Percentiles rank a stretch among this genome's conserved stretches.
Conservation (phyloP, 2,797 vertebrate genomes). For the Valencia hispanica region DNA sequence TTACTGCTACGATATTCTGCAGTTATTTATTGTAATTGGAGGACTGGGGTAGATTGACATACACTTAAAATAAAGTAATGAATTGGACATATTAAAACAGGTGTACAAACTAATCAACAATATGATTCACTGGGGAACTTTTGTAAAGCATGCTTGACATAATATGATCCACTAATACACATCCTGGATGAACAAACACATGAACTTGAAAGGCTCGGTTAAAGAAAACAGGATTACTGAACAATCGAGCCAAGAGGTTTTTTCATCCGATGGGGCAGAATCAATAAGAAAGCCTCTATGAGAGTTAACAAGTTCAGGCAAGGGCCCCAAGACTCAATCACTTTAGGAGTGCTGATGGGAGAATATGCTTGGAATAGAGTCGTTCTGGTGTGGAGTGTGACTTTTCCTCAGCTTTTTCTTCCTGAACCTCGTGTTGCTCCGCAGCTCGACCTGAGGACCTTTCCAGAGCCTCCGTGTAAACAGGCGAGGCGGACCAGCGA, state of each 20-base stretch:
- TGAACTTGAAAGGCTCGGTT: constrained; percentile 33
- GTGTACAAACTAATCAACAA: neutral
- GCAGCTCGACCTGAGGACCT: constrained; percentile 36
- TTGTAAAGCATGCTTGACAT: constrained; percentile 24
- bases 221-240: constrained; percentile 75
- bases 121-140: neutral
- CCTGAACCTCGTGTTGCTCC: constrained; percentile 42
- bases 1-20: too few species aligned
- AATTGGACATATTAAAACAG: neutral
- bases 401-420: constrained; percentile 47
- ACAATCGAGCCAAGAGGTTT: constrained; percentile 57
- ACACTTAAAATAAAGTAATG: neutral
- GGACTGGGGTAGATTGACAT: too few species aligned
- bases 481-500: constrained; percentile 25
- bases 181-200: constrained; percentile 7
- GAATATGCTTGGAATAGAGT: constrained; percentile 38
- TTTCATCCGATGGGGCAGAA: constrained; percentile 72
- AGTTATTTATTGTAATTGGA: too few species aligned
- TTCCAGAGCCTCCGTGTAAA: constrained; percentile 41
- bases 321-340: constrained; percentile 54
- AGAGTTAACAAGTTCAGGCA: constrained; percentile 78
- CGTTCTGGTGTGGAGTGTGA: constrained; percentile 49
- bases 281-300: constrained; percentile 65
- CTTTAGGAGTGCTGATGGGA: constrained; percentile 44
- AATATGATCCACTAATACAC: constrained; percentile 28